phyloP scores from a whole-genome alignment of 1,140 invertebrate species.

The Drosophila nigromelanica region DNA sequence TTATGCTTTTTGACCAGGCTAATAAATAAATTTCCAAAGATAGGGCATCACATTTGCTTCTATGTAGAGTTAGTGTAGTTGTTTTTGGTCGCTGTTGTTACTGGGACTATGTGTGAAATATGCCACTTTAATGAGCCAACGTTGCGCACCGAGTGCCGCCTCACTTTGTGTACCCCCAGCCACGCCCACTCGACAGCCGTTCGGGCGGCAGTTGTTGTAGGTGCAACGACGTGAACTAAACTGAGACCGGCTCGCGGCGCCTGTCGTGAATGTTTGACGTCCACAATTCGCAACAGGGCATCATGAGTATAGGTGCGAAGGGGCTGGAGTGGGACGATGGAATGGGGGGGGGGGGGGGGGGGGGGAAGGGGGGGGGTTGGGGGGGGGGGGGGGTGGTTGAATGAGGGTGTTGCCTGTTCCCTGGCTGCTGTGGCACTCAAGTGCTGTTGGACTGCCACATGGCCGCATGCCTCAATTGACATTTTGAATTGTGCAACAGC shows the following conservation, averaged over 20 bases:
- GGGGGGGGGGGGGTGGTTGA: no score
- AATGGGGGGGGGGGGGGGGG: no score
- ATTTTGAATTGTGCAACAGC: constrained; percentile 79
- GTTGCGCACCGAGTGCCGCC: constrained; percentile 71
- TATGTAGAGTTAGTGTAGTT: constrained; percentile 24
- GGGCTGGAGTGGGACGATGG: background rate
- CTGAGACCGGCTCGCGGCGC: constrained; percentile 56
- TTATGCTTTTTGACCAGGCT: no score
- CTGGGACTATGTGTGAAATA: constrained; percentile 77
- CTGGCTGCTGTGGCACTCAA: constrained; percentile 44
- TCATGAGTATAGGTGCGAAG: background rate
- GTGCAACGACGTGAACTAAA: constrained; percentile 76
- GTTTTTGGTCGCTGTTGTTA: constrained; percentile 54
- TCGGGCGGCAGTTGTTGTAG: constrained; percentile 62
- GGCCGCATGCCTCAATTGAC: constrained; percentile 75
- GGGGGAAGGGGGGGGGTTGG: background rate
- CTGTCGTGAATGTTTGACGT: constrained; percentile 52
- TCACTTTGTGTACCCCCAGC: constrained; percentile 30
- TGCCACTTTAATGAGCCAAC: constrained; percentile 81
- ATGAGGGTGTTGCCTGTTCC: background rate
- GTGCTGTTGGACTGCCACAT: constrained; percentile 58
- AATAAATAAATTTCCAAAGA: no score
- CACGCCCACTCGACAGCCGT: constrained; percentile 5
- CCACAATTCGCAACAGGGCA: constrained; percentile 44
- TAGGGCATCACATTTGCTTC: constrained; percentile 7